Percentiles rank a stretch among this genome's conserved stretches.
Conservation (phyloP, 2,113 vertebrate genomes). For the Pluvianellus socialis region DNA sequence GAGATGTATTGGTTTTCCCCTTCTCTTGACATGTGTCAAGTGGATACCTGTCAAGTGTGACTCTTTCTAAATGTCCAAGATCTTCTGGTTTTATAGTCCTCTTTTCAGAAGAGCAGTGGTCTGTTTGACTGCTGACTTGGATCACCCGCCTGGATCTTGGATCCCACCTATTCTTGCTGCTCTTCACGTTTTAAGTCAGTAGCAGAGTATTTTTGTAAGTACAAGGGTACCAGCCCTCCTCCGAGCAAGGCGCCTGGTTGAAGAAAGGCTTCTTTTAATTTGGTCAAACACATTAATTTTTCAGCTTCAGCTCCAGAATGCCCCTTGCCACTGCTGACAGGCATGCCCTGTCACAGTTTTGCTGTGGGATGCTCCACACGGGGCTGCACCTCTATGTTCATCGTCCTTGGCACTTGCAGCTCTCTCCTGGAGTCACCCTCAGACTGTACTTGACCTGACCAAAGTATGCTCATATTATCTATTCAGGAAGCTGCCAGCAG, state of each 20-base stretch:
- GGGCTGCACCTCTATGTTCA: not conserved
- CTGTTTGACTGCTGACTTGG: not conserved
- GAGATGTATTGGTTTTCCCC: not conserved
- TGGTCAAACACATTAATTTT: not conserved
- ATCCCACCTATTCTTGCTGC: not conserved
- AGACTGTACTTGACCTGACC: not conserved
- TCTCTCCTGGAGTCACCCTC: not conserved
- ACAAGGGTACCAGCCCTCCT: not conserved
- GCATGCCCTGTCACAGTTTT: not conserved
- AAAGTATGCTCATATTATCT: not conserved
- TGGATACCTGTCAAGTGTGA: not conserved
- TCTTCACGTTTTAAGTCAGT: not conserved
- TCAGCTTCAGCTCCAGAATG: not conserved
- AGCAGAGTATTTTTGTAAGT: not conserved
- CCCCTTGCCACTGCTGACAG: not conserved
- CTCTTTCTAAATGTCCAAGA: not conserved
- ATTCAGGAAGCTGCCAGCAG: not conserved
- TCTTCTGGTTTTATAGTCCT: not conserved
- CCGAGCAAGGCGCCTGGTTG: not conserved
- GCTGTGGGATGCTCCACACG: not conserved
- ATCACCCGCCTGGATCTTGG: not conserved
- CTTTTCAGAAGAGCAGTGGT: not conserved
- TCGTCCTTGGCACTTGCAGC: not conserved
- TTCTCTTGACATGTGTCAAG: not conserved
- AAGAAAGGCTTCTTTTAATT: not conserved